Base-by-base conservation (phyloP, 2,797 vertebrate species). In the Linurgus olivaceus region DNA sequence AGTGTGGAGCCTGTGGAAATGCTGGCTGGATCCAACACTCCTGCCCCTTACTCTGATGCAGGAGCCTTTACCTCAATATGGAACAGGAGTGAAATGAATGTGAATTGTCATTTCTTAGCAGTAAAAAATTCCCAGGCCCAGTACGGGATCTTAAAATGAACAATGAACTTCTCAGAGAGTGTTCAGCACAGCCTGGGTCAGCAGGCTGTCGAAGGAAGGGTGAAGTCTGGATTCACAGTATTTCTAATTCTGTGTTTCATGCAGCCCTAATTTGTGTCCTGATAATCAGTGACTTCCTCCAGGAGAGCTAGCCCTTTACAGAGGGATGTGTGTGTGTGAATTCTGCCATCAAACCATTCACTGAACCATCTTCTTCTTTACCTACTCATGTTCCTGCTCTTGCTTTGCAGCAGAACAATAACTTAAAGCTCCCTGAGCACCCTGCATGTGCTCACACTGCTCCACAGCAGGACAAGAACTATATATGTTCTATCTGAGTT, bases 401-500 rank as follows among this genome's bases (percentile, higher is more conserved):
- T 44, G 71, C 55, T 28, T 1, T 29, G 66, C 70, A n/a, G 66
- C 61, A 28, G 24, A 26, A 15, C 11, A 10, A 3, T 11, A 38
- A 75, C 19, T 28, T 37, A 21, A n/a, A 63, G 65, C 25, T 38
- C 37, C n/a, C 83, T 10, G 76, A 58, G 52, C 6, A 0, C 61
- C 48, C 77, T 45, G 14, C 11, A 16, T 3, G 8, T 28, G 20
- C 51, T 55, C 16, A 18, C 7, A 50, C 2, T 5, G 54, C 66
- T 63, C 54, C 17, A 4, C 7, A 45, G 70, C 33, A 68, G 58
- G 42, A n/a, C 8, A 59, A 26, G 44, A 72, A 65, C 33, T 37
- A 11, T 1, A 2, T n/a, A 5, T 48, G 24, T 8, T 23, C 2
- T 5, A 3, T 29, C 3, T 4, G 52, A 28, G 23, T 13, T 74